Evolutionary conservation across 1,140 invertebrate species (phyloP), one percentile per base, ranked within the genome.

Genomic region (Neotoxoptera formosana): DNA sequence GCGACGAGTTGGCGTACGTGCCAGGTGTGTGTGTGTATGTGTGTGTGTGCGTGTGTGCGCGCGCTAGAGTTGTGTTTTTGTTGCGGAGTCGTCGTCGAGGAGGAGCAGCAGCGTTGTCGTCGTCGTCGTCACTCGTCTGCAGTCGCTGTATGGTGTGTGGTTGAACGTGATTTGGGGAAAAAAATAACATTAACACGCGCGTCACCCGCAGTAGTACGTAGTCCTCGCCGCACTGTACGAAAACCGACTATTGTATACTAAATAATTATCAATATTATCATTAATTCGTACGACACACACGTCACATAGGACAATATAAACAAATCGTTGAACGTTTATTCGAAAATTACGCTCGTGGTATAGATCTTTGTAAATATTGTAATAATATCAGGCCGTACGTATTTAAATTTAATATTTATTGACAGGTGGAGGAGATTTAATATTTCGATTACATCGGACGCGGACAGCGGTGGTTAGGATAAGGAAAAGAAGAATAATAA

Each of bases 21-120:
- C 25, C 25, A 41, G 56, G 53, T 90, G 53, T 45, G n/a, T n/a
- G n/a, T n/a, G 34, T 51, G 47, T 1, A 8, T 11, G 25, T 87
- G 84, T 21, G 41, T 30, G 83, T 17, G 81, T 4, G 83, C 6
- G 34, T 45, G 51, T 60, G 34, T 25, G 88, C 25, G 67, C 23
- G 45, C 47, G 48, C 21, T 25, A 2, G 81, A 84, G 47, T 86
- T 11, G 91, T 93, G 91, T 93, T 93, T 93, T 53, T 83, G 91
- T 84, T 93, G 81, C 45, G n/a, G 67, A 76, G 87, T 56, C 20
- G 48, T 89, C 23, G 56, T 90, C 53, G 41, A 14, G 67, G 47
- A 91, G n/a, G 87, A 53, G 51, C 45, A 36, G 36, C 23, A 30
- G 41, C 53, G 9, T 53, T 21, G 48, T 89, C 51, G 87, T 51